Base-by-base conservation (phyloP, 2,888 invertebrate genomes). In the Troides aeacus region DNA sequence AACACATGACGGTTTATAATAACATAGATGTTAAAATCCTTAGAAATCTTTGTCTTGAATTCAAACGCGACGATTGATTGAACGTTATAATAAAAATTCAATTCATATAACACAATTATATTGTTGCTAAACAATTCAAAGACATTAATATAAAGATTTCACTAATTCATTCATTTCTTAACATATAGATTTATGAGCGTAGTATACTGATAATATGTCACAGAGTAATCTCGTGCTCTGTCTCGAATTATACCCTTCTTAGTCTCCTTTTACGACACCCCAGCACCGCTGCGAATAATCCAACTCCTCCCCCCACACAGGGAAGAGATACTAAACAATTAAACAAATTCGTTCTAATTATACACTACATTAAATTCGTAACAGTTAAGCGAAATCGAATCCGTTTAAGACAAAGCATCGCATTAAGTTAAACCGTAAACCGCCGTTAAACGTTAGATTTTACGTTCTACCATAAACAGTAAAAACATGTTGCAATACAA, bases 401-500 rank as follows among this genome's bases (percentile, higher is more conserved):
- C 15, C 53, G 18, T 64, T 56, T 64, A 30, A 12, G 18, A 21
- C 56, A 64, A 64, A 21, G 57, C n/a, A 36, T 57, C 23, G 36
- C 21, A 36, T 64, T 63, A 30, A n/a, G 57, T 21, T 10, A 17
- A 60, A 21, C n/a, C 36, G 10, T 64, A 39, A 57, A 39, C 53
- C 30, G 30, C 2, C 17, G 24, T 24, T 53, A 63, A 53, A 53
- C 53, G 50, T 18, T 21, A 36, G n/a, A 39, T 60, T 60, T 60
- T 60, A 60, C 24, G 18, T 60, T 50, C 10, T n/a, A 30, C 60
- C 23, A 66, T 66, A 64, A 64, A 60, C 66, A 66, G 60, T 57
- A 18, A 66, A 61, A 60, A 60, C 24, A 60, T 42, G n/a, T 57
- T 64, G 17, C 58, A 58, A 18, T 23, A 58, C 42, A 46, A 17